These are phyloP conservation scores for Cartodere bifasciata DNA, from an alignment of 2,888 invertebrate genomes.

Conservation along the genomic window DNA sequence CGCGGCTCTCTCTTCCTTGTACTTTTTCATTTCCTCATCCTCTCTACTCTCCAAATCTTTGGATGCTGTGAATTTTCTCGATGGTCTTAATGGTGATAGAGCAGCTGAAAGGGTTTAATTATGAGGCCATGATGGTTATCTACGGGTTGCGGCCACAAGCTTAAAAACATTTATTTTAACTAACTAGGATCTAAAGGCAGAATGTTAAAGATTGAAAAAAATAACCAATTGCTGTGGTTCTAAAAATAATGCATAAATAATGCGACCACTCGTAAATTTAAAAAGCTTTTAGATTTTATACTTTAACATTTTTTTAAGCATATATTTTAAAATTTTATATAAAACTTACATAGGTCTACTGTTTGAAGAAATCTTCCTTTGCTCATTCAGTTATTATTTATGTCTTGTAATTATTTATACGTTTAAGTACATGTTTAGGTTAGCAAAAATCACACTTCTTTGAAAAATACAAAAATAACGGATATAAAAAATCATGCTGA, in stretches of 20 bases:
- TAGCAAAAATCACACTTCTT: slow-evolving; percentile 15
- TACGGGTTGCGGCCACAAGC: too few species aligned
- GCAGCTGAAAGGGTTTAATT: slow-evolving; percentile 25
- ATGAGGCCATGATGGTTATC: too few species aligned
- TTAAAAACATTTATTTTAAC: too few species aligned
- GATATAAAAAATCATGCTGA: slow-evolving; percentile 18
- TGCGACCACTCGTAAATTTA: too few species aligned
- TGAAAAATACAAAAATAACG: slow-evolving; percentile 17
- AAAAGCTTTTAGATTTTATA: too few species aligned
- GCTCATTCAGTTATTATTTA: slow-evolving; percentile 7
- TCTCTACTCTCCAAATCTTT: slow-evolving; percentile 34
- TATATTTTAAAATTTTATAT: slow-evolving; percentile 13
- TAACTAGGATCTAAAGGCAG: too few species aligned
- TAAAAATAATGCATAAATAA: too few species aligned
- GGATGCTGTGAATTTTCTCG: slow-evolving; percentile 50
- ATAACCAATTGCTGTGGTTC: too few species aligned
- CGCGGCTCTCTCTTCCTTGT: slow-evolving; percentile 50
- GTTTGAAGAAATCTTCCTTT: slow-evolving; percentile 12
- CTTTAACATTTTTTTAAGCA: slow-evolving; percentile 1
- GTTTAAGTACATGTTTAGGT: slow-evolving; percentile 12
- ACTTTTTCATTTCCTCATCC: slow-evolving; percentile 35
- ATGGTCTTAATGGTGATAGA: slow-evolving; percentile 54
- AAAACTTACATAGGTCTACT: slow-evolving; percentile 15
- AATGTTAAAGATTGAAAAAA: too few species aligned
- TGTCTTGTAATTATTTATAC: slow-evolving; percentile 4